Evolutionary conservation across 2,888 invertebrate genomes (phyloP), one percentile per base, ranked within the genome.

Genomic region (Cheilosia vulpina): DNA sequence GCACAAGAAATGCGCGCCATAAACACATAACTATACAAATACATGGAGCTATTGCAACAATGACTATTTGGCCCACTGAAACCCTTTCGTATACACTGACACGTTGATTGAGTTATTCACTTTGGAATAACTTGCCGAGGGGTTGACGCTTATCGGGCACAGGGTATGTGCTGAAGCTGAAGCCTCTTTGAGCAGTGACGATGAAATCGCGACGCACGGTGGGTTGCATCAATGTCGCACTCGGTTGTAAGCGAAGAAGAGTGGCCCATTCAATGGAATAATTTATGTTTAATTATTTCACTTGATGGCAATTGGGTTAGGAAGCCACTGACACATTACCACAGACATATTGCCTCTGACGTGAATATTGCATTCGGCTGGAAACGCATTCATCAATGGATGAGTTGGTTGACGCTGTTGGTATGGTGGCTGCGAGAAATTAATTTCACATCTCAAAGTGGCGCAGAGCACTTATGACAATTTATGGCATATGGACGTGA

Each of bases 281-380:
- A 81, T 81, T 85, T 81, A 85, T 76, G 81, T 85, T 85, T 85
- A 85, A 85, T 85, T 85, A 85, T 85, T 81, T 81, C 84, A 84
- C 79, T 80, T 66, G 75, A 71, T 69, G 84, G 84, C 52, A 84
- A 84, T 84, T 77, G 72, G 80, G 85, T 81, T 85, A 85, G 81
- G 81, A 85, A 85, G 81, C 85, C 76, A 81, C 85, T 81, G 81
- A 85, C 80, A 81, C 79, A 77, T 82, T 68, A 83, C 78, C 78
- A 27, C 71, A 68, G 72, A 83, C 73, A 78, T 62, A 73, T 68
- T 83, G 71, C 78, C 83, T 66, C 66, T 68, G 71, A 71, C 52
- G 60, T 78, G 73, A 68, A 47, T 66, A 60, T 66, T 79, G 79
- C 75, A 73, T 73, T 47, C n/a, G 38, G 43, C 50, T 58, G 45